phyloP scores from a whole-genome alignment of 2,888 invertebrate genomes.

The Pyrochroa serraticornis region DNA sequence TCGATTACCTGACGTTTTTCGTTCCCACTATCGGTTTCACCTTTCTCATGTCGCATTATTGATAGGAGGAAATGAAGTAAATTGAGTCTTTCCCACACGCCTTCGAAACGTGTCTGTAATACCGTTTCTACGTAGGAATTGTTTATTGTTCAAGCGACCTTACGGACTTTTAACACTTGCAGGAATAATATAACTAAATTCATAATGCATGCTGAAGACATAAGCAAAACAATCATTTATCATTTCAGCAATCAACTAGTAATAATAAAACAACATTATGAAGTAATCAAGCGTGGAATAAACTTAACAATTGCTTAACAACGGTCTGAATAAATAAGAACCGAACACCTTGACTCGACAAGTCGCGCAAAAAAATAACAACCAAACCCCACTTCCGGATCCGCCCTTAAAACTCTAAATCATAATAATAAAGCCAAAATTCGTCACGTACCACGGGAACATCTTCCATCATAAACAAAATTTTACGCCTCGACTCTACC shows the following conservation, averaged over 20 bases:
- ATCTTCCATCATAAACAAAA: too few relatives aligned
- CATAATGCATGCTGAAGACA: conserved; percentile 19
- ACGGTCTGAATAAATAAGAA: background rate
- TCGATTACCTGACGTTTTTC: too few relatives aligned
- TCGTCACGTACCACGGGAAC: too few relatives aligned
- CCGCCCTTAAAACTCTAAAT: too few relatives aligned
- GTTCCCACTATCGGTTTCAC: too few relatives aligned
- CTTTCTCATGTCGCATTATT: too few relatives aligned
- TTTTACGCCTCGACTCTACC: too few relatives aligned
- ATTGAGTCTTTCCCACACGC: conserved; percentile 5
- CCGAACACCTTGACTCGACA: conserved; percentile 12
- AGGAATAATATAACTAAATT: conserved; percentile 1
- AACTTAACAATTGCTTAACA: too few relatives aligned
- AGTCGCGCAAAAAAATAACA: too few relatives aligned
- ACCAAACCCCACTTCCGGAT: too few relatives aligned
- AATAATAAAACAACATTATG: conserved; percentile 17
- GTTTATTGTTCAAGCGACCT: conserved; percentile 16
- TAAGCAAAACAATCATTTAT: conserved; percentile 21
- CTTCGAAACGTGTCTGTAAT: conserved; percentile 13
- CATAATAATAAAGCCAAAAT: too few relatives aligned
- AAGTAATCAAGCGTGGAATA: conserved; percentile 11
- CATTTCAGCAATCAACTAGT: conserved; percentile 10
- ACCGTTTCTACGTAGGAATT: conserved; percentile 8
- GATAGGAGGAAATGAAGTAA: background rate
- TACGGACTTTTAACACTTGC: conserved; percentile 7